Percentiles rank a stretch among this genome's conserved stretches.
Conservation (phyloP, 1,140 invertebrate species). For the Hycleus cichorii region DNA sequence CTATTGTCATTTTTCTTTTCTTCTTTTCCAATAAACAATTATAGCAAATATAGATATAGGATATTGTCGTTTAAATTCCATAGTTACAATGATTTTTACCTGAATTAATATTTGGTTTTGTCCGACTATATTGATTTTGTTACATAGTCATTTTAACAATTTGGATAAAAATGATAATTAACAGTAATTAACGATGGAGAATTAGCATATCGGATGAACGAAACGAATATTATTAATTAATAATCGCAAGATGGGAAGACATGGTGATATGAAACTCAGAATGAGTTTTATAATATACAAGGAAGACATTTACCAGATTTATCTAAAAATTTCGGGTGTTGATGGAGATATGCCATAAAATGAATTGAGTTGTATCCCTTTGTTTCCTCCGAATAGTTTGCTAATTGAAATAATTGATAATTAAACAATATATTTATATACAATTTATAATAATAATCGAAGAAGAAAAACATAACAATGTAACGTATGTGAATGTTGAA, state of each 20-base stretch:
- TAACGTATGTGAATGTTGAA: slow-evolving; percentile 5
- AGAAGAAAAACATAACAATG: slow-evolving; percentile 14
- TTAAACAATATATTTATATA: slow-evolving; percentile 2
- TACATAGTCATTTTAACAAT: not conserved
- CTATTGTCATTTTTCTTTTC: not conserved
- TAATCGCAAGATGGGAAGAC: slow-evolving; percentile 18
- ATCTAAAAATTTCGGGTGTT: not conserved
- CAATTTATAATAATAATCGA: slow-evolving; percentile 4
- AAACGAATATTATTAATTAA: slow-evolving; percentile 1
- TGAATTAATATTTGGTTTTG: not conserved
- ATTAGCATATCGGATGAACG: not conserved
- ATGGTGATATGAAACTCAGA: slow-evolving; percentile 20
- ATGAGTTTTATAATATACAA: slow-evolving; percentile 16
- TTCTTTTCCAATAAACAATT: not conserved
- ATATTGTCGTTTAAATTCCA: slow-evolving; percentile 14
- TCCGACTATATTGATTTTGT: not conserved
- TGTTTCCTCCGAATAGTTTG: slow-evolving; percentile 9
- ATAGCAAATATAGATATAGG: slow-evolving; percentile 7
- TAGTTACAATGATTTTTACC: not conserved
- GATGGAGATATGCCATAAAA: not conserved
- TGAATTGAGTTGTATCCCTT: slow-evolving; percentile 10
- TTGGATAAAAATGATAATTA: not conserved
- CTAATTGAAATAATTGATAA: slow-evolving; percentile 4
- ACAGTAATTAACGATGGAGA: not conserved
- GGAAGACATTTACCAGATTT: slow-evolving; percentile 19